phyloP scores from a whole-genome alignment of 1,140 invertebrate genomes.

The Copidosoma floridanum region DNA sequence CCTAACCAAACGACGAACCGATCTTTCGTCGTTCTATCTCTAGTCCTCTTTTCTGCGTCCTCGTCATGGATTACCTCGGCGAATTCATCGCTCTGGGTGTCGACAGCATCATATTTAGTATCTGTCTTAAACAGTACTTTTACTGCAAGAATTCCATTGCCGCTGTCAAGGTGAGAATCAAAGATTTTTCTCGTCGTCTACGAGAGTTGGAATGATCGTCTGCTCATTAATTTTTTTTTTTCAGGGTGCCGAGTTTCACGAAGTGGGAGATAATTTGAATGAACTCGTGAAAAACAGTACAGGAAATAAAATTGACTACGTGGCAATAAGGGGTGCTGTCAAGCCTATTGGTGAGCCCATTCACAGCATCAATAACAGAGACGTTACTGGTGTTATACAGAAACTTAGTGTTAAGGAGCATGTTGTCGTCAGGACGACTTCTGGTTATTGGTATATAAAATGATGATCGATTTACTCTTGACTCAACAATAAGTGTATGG shows the following conservation, averaged over 20 bases:
- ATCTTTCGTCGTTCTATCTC: no score
- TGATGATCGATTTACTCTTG: no score
- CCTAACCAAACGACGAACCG: no score
- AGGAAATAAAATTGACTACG: constrained; percentile 67
- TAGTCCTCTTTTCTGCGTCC: no score
- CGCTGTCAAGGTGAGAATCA: constrained; percentile 62
- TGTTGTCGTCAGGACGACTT: constrained; percentile 69
- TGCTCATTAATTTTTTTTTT: constrained; percentile 7
- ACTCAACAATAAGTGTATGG: no score
- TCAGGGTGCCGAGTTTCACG: constrained; percentile 65
- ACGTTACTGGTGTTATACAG: constrained; percentile 72
- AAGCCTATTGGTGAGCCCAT: constrained; percentile 72
- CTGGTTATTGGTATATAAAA: constrained; percentile 73
- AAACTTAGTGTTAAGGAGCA: constrained; percentile 72
- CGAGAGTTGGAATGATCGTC: constrained; percentile 2
- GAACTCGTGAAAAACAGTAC: constrained; percentile 60
- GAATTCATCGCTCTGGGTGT: constrained; percentile 70
- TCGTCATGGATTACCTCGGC: constrained; percentile 61
- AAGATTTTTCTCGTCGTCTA: neutral
- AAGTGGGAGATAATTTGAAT: constrained; percentile 64
- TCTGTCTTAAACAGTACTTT: constrained; percentile 70
- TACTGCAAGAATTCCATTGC: constrained; percentile 67
- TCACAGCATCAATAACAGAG: constrained; percentile 66
- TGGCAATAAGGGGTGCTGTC: constrained; percentile 69
- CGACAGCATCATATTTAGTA: constrained; percentile 68